Evolutionary conservation across 64 coral and sea anemone genomes (phyloP).

Genomic region (Hydrozoanthus tunicans): DNA sequence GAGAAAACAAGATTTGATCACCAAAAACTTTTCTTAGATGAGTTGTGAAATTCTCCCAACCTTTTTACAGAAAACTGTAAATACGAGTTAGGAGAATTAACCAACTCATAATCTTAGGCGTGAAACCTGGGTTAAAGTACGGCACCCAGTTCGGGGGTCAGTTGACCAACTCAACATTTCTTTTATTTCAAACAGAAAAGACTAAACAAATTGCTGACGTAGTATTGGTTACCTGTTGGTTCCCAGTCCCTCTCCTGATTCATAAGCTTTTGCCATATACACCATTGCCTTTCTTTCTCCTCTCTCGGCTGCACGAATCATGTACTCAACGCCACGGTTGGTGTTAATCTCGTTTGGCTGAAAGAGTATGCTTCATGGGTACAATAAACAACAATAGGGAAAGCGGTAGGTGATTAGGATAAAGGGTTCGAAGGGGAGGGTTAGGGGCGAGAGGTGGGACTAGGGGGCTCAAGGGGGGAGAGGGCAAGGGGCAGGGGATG

Average conservation of each 20-base stretch:
- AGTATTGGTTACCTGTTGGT: slow-evolving; percentile 62
- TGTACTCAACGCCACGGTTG: slow-evolving; percentile 80
- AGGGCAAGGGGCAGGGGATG: not conserved
- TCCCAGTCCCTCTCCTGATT: slow-evolving; percentile 81
- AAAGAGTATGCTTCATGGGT: not conserved
- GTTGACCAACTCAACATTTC: too few species aligned
- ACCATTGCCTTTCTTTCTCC: slow-evolving; percentile 91
- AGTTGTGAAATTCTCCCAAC: too few species aligned
- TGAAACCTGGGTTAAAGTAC: too few species aligned
- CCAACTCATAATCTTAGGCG: too few species aligned
- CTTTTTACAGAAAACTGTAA: too few species aligned
- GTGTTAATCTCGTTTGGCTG: slow-evolving; percentile 74
- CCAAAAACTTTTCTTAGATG: not conserved
- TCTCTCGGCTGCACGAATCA: slow-evolving; percentile 65
- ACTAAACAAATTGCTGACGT: too few species aligned
- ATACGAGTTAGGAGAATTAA: too few species aligned
- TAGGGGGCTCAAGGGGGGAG: not conserved
- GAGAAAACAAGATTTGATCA: not conserved
- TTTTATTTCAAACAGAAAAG: too few species aligned
- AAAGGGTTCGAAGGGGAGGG: not conserved
- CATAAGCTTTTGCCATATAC: slow-evolving; percentile 94
- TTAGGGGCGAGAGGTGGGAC: too few species aligned
- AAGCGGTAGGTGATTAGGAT: not conserved
- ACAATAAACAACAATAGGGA: too few species aligned
- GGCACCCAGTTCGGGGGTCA: too few species aligned